Percentiles rank a stretch among this genome's conserved stretches.
phyloP scores from a whole-genome alignment of 2,113 vertebrate genomes.

The Dolichotis patagonum region DNA sequence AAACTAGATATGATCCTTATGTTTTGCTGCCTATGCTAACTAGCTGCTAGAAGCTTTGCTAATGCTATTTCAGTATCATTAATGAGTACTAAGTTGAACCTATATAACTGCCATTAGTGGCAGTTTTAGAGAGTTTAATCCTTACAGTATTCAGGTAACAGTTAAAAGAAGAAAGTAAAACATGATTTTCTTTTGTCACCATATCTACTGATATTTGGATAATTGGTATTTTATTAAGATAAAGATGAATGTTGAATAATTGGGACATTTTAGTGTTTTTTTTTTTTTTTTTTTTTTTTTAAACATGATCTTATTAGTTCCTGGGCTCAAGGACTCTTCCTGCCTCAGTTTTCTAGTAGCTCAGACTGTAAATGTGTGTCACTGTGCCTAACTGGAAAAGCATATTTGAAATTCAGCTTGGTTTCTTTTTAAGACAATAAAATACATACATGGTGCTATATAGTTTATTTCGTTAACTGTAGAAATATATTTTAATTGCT shows the following conservation, averaged over 20 bases:
- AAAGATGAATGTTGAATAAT: constrained; percentile 30
- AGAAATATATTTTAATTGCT: constrained; percentile 29
- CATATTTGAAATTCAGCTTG: constrained; percentile 15
- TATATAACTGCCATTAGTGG: constrained; percentile 30
- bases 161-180: constrained; percentile 41
- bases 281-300: background rate
- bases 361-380: background rate
- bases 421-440: constrained; percentile 10
- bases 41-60: constrained; percentile 17
- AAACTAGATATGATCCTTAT: constrained; percentile 27
- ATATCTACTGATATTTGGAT: background rate
- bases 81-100: constrained; percentile 28
- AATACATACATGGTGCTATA: background rate
- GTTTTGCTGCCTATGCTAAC: constrained; percentile 18
- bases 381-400: background rate
- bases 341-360: background rate
- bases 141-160: constrained; percentile 17
- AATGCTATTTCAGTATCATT: constrained; percentile 39
- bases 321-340: background rate
- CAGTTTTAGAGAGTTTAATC: background rate
- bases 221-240: constrained; percentile 58
- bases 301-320: background rate
- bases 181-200: background rate
- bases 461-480: background rate
- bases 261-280: background rate